phyloP scores from a whole-genome alignment of 2,888 invertebrate species.

The Stramonita haemastoma region DNA sequence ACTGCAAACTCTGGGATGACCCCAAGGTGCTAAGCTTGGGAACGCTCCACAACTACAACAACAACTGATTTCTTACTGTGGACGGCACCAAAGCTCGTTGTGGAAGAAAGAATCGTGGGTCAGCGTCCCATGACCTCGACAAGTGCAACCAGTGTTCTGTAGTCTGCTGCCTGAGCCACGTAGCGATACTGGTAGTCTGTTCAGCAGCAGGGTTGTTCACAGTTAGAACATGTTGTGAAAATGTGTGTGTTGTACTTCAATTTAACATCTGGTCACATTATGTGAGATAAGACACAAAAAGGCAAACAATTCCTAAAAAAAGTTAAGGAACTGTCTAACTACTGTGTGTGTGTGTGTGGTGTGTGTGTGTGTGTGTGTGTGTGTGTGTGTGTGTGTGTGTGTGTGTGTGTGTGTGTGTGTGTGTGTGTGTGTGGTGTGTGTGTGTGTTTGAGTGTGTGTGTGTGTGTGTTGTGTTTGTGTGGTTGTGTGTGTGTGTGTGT shows the following conservation, averaged over 20 bases:
- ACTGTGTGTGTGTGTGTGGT: no score
- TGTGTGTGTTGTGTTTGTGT: background rate
- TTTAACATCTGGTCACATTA: no score
- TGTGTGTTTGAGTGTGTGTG: no score
- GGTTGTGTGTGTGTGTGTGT: background rate
- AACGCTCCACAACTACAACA: no score
- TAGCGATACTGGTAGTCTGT: constrained; percentile 83
- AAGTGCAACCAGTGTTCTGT: constrained; percentile 87
- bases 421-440: no score
- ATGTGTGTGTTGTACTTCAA: background rate
- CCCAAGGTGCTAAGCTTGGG: no score
- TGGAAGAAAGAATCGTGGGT: constrained; percentile 86
- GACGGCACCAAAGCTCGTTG: constrained; percentile 77
- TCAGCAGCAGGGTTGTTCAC: background rate
- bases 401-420: no score
- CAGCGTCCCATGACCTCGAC: constrained; percentile 84
- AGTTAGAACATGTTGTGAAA: background rate
- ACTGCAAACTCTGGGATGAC: no score
- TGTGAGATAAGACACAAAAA: no score
- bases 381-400: no score
- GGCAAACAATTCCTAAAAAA: no score
- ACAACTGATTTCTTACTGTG: constrained; percentile 52
- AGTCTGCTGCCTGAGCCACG: constrained; percentile 88
- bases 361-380: background rate
- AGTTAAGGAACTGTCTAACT: no score